These are phyloP conservation scores for Picus viridis DNA, from an alignment of 2,797 vertebrate genomes.

Conservation along the genomic window DNA sequence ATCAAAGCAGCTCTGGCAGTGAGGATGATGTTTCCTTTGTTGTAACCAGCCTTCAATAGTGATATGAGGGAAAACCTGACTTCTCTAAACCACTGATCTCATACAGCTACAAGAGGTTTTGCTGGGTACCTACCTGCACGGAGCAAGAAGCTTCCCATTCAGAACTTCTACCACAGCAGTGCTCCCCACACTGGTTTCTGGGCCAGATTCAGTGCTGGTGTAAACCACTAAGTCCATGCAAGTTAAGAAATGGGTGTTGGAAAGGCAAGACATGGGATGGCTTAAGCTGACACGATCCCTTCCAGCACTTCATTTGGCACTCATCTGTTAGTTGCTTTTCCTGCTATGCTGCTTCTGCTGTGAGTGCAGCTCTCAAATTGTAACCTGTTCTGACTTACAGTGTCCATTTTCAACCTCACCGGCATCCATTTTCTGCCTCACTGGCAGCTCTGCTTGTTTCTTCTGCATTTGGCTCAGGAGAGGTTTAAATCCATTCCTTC, in stretches of 20 bases:
- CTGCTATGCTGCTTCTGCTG: background rate
- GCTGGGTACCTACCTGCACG: background rate
- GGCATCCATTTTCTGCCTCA: background rate
- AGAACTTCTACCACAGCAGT: background rate
- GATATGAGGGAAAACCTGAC: background rate
- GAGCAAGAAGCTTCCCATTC: background rate
- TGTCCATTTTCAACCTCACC: background rate
- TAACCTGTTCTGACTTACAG: background rate
- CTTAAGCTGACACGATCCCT: background rate
- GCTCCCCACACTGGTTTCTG: background rate
- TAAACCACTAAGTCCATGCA: background rate
- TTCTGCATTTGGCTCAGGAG: background rate
- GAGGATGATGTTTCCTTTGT: background rate
- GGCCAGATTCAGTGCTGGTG: background rate
- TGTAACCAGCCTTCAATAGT: background rate
- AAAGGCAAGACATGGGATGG: background rate
- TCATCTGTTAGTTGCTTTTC: background rate
- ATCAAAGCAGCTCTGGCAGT: background rate
- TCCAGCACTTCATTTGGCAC: background rate
- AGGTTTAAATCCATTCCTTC: background rate
- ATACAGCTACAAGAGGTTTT: fast-evolving
- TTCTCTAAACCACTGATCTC: background rate
- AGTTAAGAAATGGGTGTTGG: background rate
- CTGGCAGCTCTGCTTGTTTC: background rate
- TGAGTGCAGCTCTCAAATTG: background rate